A percentile compares a stretch with the other conserved stretches of the same genome.
These are phyloP conservation scores for Dendrophyllia cribrosa DNA, from an alignment of 64 coral and sea anemone species.

Conservation along the genomic window DNA sequence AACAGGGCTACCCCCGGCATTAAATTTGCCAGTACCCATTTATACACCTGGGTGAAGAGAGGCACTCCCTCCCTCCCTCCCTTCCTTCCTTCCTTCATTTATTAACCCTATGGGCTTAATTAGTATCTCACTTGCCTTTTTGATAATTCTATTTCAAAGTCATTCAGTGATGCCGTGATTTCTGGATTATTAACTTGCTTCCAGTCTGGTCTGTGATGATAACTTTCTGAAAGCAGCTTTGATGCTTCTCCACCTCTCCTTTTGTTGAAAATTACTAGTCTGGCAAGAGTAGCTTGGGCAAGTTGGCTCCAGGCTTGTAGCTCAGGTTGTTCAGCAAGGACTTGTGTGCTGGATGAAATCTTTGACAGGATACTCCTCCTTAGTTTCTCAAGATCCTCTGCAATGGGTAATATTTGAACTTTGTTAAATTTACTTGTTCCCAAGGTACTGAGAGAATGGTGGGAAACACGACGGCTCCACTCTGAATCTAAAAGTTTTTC, in stretches of 20 bases:
- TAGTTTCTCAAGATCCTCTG: constrained; percentile 49
- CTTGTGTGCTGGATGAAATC: constrained; percentile 10
- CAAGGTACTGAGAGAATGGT: constrained; percentile 44
- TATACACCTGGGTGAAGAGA: no score
- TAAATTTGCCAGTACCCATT: no score
- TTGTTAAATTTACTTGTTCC: constrained; percentile 42
- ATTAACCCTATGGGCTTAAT: neutral
- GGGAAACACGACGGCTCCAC: constrained; percentile 41
- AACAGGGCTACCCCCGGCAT: no score
- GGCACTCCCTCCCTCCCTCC: no score
- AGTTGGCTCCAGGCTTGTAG: constrained; percentile 23
- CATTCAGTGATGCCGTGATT: neutral
- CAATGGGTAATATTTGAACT: constrained; percentile 22
- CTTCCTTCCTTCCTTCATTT: neutral
- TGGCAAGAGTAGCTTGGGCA: constrained; percentile 49
- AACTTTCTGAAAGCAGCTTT: constrained; percentile 1
- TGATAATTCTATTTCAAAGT: constrained; percentile 31
- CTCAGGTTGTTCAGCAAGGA: neutral
- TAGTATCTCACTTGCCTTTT: constrained; percentile 16
- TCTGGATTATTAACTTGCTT: neutral
- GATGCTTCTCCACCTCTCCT: constrained; percentile 54
- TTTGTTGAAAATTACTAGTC: constrained; percentile 67
- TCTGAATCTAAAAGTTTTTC: constrained; percentile 44
- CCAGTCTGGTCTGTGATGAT: constrained; percentile 42
- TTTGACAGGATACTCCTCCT: constrained; percentile 2